Conservation (phyloP, 2,888 invertebrate genomes). For the Phania funesta region DNA sequence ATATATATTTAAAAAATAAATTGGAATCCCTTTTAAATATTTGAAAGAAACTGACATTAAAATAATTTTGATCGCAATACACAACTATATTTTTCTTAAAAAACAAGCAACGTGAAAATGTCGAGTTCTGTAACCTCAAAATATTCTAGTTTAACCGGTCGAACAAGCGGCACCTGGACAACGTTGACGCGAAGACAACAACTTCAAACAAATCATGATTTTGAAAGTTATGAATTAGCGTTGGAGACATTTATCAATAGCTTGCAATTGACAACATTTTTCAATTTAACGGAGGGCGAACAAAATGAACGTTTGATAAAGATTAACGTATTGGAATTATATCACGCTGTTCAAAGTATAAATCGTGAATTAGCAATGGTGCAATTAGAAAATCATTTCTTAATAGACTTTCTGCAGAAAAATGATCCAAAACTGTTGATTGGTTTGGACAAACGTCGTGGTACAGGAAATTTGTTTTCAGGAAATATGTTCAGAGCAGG, state of each 20-base stretch:
- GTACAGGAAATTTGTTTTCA: too few species aligned
- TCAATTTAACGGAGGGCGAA: conserved; percentile 66
- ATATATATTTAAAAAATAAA: too few species aligned
- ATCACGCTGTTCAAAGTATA: conserved; percentile 71
- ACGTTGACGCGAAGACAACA: neutral
- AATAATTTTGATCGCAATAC: neutral
- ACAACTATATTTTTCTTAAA: neutral
- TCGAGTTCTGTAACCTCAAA: conserved; percentile 38
- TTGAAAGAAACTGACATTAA: neutral
- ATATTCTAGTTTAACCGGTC: conserved; percentile 1
- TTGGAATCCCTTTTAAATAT: too few species aligned
- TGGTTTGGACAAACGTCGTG: conserved; percentile 73
- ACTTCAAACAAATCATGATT: neutral
- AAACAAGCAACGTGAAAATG: neutral
- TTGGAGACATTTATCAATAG: conserved; percentile 69
- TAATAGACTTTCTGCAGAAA: conserved; percentile 76
- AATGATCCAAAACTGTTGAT: conserved; percentile 77
- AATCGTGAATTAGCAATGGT: conserved; percentile 72
- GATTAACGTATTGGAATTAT: conserved; percentile 75
- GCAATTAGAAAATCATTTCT: conserved; percentile 75
- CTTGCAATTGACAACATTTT: conserved; percentile 69
- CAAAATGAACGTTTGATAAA: conserved; percentile 64
- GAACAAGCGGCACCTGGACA: neutral
- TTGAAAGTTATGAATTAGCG: conserved; percentile 68
- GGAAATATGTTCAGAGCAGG: conserved; percentile 15